phyloP scores from a whole-genome alignment of 2,888 invertebrate genomes.

The Microchrysa polita region DNA sequence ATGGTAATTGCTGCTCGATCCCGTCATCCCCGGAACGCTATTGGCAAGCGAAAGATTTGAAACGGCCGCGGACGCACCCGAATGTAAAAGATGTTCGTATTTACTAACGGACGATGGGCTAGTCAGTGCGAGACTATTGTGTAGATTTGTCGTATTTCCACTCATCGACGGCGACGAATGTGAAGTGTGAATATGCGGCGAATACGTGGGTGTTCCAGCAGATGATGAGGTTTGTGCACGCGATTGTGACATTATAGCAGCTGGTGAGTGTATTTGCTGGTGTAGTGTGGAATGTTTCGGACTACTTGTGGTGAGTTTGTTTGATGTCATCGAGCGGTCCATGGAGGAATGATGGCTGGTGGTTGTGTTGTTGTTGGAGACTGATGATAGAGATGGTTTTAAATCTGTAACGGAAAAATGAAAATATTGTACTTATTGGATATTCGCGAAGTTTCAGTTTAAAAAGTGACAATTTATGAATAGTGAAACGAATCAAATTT shows the following conservation, averaged over 20 bases:
- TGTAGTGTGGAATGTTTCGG: constrained; percentile 54
- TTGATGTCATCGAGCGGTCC: constrained; percentile 47
- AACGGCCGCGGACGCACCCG: constrained; percentile 51
- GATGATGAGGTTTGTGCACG: constrained; percentile 46
- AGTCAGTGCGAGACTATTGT: constrained; percentile 53
- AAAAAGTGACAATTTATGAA: too few species aligned
- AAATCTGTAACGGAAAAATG: constrained; percentile 55
- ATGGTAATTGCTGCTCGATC: constrained; percentile 42
- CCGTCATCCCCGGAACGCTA: constrained; percentile 31
- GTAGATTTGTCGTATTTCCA: constrained; percentile 47
- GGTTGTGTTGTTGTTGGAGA: constrained; percentile 43
- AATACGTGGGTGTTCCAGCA: constrained; percentile 37
- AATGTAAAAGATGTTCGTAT: constrained; percentile 57
- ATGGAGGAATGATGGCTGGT: constrained; percentile 56
- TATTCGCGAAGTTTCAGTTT: too few species aligned
- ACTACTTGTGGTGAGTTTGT: constrained; percentile 52
- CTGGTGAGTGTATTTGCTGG: constrained; percentile 52
- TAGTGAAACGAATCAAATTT: too few species aligned
- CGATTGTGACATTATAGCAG: constrained; percentile 53
- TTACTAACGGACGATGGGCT: constrained; percentile 54
- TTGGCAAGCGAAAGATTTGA: constrained; percentile 49
- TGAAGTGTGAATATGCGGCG: constrained; percentile 53
- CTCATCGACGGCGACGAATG: constrained; percentile 54
- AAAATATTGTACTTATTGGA: neutral
- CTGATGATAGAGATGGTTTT: constrained; percentile 57